Evolutionary conservation across 2,797 vertebrate species (phyloP).

Genomic region (Chloroceryle amazona): DNA sequence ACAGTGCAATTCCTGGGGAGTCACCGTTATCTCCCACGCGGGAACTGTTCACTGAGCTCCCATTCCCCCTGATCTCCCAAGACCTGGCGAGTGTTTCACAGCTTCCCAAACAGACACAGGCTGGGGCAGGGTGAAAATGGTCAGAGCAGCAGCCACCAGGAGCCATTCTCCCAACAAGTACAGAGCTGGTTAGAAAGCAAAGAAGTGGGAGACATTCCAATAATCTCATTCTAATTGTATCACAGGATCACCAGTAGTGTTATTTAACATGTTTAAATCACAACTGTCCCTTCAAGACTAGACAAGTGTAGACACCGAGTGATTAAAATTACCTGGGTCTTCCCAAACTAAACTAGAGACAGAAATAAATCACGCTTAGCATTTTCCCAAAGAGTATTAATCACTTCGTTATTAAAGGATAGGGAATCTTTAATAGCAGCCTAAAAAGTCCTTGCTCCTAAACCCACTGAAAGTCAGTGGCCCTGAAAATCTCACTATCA

Average conservation of each 20-base stretch:
- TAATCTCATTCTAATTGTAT: fast-evolving
- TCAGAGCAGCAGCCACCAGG: not conserved
- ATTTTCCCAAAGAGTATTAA: not conserved
- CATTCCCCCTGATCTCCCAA: slow-evolving; percentile 33
- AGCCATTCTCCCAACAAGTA: not conserved
- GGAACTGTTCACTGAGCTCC: slow-evolving; percentile 21
- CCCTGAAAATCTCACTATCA: not conserved
- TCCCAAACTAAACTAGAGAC: not conserved
- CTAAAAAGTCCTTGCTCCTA: not conserved
- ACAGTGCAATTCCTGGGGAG: slow-evolving; percentile 40
- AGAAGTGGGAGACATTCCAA: not conserved
- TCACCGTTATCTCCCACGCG: not conserved
- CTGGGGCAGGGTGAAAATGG: not conserved
- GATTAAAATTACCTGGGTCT: not conserved
- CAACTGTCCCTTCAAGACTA: not conserved
- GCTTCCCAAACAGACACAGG: slow-evolving; percentile 26
- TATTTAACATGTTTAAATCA: not conserved
- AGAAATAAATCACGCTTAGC: not conserved
- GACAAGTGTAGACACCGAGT: not conserved
- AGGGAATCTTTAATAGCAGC: not conserved
- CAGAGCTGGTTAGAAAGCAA: not conserved
- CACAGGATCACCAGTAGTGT: not conserved
- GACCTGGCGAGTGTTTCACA: not conserved
- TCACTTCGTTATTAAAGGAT: not conserved
- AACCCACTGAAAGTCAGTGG: not conserved